Base-by-base conservation (phyloP, 1,140 invertebrate species). In the Thaumetopoea pityocampa region DNA sequence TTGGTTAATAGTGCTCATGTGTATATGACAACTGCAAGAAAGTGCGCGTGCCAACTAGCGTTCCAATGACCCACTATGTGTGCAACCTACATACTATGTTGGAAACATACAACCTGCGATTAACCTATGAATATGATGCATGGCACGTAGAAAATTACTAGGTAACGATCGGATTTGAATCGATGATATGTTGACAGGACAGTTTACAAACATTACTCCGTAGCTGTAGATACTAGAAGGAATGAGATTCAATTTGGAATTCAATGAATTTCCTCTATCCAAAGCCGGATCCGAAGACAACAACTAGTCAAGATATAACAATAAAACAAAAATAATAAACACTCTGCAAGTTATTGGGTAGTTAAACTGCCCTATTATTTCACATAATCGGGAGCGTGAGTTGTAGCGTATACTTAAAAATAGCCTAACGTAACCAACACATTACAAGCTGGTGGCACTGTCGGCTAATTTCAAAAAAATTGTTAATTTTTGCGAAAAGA, bases 51-150 rank as follows among this genome's bases (percentile, higher is more conserved):
- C 43, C 23, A 38, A 17, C 28, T 19, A 23, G 34, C 46, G 77
- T 70, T 43, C 72, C 58, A 69, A 48, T 79, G 67, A 77, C 77
- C 72, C 46, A 80, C 65, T 65, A 60, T 64, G 37, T 37, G 32
- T 48, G 33, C 65, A 65, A 54, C 68, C 64, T 58, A 76, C 69
- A 69, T 67, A 60, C 63, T 35, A 50, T 44, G 62, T 37, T 51
- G 51, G 49, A 54, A 63, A 62, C 38, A 51, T 51, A 35, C 51
- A 55, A 59, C 59, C 56, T 40, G 51, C 51, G 57, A 67, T 63
- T 63, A 65, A 62, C 59, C 58, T 45, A 44, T 40, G 58, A 65
- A 60, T 61, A 63, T 60, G 49, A 65, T 49, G 49, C 40, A 51
- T 46, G 41, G 32, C 54, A 51, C 51, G 47, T 52, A 58, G 27